Evolutionary conservation across 1,140 invertebrate genomes (phyloP).

Genomic region (Spodoptera litura): DNA sequence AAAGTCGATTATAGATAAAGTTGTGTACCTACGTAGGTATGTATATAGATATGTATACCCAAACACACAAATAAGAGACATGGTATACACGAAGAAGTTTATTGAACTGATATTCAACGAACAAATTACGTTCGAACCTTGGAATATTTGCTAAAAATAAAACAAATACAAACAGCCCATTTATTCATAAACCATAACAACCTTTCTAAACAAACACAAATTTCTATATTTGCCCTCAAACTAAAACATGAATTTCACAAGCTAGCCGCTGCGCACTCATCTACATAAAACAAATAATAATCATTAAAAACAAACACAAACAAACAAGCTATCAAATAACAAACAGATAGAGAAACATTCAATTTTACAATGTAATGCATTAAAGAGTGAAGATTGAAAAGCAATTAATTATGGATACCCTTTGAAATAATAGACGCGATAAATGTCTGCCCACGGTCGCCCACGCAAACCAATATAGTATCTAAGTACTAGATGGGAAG

Average conservation of each 20-base stretch:
- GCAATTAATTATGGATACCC: slow-evolving; percentile 25
- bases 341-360: slow-evolving; percentile 22
- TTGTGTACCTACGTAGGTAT: no score
- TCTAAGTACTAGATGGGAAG: background rate
- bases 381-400: slow-evolving; percentile 36
- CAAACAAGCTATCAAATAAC: slow-evolving; percentile 3
- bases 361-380: slow-evolving; percentile 36
- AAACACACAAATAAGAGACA: no score
- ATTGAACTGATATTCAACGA: no score
- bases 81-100: no score
- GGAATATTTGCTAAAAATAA: no score
- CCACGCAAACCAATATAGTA: slow-evolving; percentile 36
- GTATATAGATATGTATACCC: no score
- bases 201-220: background rate
- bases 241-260: slow-evolving; percentile 1
- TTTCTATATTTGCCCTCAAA: background rate
- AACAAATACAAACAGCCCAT: no score
- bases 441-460: slow-evolving; percentile 56
- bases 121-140: no score
- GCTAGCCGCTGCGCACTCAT: background rate
- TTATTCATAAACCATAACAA: no score
- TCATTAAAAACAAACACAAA: slow-evolving; percentile 5
- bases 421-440: slow-evolving; percentile 50
- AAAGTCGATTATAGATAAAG: no score
- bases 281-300: slow-evolving; percentile 14